Conservation (phyloP, 2,888 invertebrate genomes). For the Stomorhina lunata region DNA sequence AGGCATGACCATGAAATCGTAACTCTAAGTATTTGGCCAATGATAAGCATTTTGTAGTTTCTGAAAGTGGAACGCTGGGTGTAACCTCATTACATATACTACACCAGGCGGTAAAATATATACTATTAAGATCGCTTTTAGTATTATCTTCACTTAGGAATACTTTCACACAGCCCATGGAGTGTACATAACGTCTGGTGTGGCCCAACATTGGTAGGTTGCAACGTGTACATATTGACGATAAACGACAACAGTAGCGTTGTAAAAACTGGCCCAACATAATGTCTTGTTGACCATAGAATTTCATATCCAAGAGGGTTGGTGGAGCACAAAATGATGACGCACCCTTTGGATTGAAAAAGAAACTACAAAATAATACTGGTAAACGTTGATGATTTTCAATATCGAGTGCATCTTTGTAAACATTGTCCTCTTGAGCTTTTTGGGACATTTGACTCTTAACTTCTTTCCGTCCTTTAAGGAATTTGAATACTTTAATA, state of each 20-base stretch:
- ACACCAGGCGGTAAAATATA: conserved; percentile 79
- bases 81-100: conserved; percentile 82
- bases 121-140: conserved; percentile 75
- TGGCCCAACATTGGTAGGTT: conserved; percentile 93
- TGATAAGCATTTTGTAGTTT: conserved; percentile 89
- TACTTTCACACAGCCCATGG: conserved; percentile 92
- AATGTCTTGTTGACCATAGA: conserved; percentile 97
- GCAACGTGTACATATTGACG: conserved; percentile 91
- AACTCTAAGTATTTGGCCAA: conserved; percentile 95
- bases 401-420: conserved; percentile 87
- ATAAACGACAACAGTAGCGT: conserved; percentile 92
- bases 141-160: conserved; percentile 76
- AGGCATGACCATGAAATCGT: conserved; percentile 88
- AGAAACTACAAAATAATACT: conserved; percentile 91
- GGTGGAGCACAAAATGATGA: conserved; percentile 79
- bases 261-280: conserved; percentile 96
- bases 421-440: conserved; percentile 74
- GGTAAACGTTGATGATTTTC: conserved; percentile 92
- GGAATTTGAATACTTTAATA: conserved; percentile 72
- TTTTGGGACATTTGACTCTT: conserved; percentile 75
- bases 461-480: conserved; percentile 72
- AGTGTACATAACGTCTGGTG: conserved; percentile 94
- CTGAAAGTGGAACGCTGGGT: conserved; percentile 88
- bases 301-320: conserved; percentile 86
- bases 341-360: conserved; percentile 77